A percentile compares a stretch with the other conserved stretches of the same genome.
Conservation (phyloP, 2,797 vertebrate genomes). For the Parambassis ranga region DNA sequence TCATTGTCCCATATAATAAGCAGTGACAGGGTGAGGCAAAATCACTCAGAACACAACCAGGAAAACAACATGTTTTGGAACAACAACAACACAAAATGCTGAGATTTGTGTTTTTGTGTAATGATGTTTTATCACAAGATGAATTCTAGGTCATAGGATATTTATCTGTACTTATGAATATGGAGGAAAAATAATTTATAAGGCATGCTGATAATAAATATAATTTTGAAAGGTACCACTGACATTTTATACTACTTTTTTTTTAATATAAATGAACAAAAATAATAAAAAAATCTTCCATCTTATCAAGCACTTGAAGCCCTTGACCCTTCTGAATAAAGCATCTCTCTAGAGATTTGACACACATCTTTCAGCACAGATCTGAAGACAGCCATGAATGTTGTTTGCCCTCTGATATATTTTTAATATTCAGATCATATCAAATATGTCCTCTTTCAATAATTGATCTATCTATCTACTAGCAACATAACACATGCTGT, state of each 20-base stretch:
- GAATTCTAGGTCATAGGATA: slow-evolving; percentile 64
- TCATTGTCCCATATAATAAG: slow-evolving; percentile 53
- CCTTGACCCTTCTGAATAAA: slow-evolving; percentile 76
- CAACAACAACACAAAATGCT: slow-evolving; percentile 20
- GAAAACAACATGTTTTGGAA: slow-evolving; percentile 45
- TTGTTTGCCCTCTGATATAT: slow-evolving; percentile 80
- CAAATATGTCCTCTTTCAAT: slow-evolving; percentile 75
- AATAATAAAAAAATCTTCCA: slow-evolving; percentile 38
- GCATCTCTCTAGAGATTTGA: slow-evolving; percentile 75
- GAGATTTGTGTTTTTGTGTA: slow-evolving; percentile 36
- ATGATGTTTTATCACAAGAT: slow-evolving; percentile 43
- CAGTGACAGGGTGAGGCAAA: slow-evolving; percentile 44
- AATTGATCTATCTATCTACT: slow-evolving; percentile 75
- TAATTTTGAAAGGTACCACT: slow-evolving; percentile 62
- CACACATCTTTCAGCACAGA: slow-evolving; percentile 75
- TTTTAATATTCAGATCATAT: slow-evolving; percentile 79
- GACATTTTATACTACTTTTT: slow-evolving; percentile 51
- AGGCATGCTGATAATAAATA: slow-evolving; percentile 54
- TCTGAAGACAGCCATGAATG: slow-evolving; percentile 72
- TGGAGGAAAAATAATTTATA: slow-evolving; percentile 59
- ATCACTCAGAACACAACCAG: slow-evolving; percentile 32
- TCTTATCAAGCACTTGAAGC: slow-evolving; percentile 70
- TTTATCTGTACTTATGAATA: slow-evolving; percentile 67
- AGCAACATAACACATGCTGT: slow-evolving; percentile 71
- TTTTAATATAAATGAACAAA: slow-evolving; percentile 58